Base-by-base conservation (phyloP, 2,888 invertebrate species). In the Troides aeacus region DNA sequence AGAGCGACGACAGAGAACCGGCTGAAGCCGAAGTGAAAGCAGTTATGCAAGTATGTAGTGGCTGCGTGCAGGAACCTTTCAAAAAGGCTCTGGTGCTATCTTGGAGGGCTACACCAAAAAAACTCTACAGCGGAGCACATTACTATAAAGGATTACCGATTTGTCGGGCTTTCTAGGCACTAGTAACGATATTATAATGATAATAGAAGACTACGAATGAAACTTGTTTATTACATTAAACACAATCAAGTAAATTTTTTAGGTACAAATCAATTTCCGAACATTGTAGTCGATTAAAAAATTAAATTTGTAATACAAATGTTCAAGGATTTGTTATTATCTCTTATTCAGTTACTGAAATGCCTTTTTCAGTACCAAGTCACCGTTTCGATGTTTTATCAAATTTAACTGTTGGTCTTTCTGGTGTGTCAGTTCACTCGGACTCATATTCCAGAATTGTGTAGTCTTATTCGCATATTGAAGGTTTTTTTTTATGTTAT, bases 1-100 rank as follows among this genome's bases (percentile, higher is more conserved):
- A 94, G 86, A 93, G 93, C 64, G 95, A 96, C 71, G 96, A 96
- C 78, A 93, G 96, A 59, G 97, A 97, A 78, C 96, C 97, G 0
- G 97, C 97, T 0, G 97, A 97, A 83, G 96, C 95, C 46, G 97
- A 97, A 84, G 97, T 97, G 0, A 95, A 93, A 76, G 96, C 96
- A 15, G 96, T 97, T 0, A 95, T 97, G 95, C 93, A 95, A 75
- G 90, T 96, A 2, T 97, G 97, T 85, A 94, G 95, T 70, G 95
- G 95, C 1, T 97, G 97, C 77, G 93, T 95, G 24, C 86, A 93
- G 0, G 97, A 97, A 80, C 97, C 97, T 0, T 97, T 97, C 87
- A 95, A 95, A 74, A 96, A 96, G 77, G 97, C 96, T 10, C 90
- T 96, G 24, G 93, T 97, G 4, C 93, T 97, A 53, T 95, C 95